Evolutionary conservation across 2,113 vertebrate genomes (phyloP).

Genomic region (Arenaria interpres): DNA sequence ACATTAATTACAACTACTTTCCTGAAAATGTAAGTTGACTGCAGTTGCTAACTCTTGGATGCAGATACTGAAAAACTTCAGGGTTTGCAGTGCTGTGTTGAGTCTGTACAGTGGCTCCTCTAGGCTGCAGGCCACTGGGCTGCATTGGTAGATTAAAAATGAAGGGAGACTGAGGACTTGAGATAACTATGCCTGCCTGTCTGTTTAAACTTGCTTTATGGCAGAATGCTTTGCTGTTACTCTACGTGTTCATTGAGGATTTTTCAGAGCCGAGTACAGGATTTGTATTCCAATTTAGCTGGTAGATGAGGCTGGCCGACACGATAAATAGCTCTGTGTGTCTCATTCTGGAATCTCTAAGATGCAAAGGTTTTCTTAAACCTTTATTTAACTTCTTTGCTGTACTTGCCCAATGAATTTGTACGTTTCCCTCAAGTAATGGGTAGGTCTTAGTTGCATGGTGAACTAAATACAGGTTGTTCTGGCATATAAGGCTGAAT

Average conservation of each 20-base stretch:
- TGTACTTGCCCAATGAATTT: background rate
- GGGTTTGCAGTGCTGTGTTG: background rate
- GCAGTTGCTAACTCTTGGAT: background rate
- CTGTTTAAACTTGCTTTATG: background rate
- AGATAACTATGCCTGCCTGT: background rate
- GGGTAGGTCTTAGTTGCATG: background rate
- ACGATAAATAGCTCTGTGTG: background rate
- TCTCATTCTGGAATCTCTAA: background rate
- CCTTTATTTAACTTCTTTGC: background rate
- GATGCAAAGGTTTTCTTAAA: background rate
- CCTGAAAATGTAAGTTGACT: background rate
- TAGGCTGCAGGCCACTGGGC: background rate
- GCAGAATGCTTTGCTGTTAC: background rate
- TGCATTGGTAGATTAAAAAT: background rate
- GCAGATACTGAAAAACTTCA: background rate
- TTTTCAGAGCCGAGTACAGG: background rate
- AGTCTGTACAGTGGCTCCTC: background rate
- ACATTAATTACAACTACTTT: background rate
- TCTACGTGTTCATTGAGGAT: background rate
- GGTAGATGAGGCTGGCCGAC: background rate
- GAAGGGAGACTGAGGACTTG: background rate
- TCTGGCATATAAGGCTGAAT: background rate
- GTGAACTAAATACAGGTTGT: background rate
- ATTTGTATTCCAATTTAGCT: background rate
- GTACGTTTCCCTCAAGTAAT: background rate